These are phyloP conservation scores for Dione juno DNA, from an alignment of 2,888 invertebrate species.

Conservation along the genomic window DNA sequence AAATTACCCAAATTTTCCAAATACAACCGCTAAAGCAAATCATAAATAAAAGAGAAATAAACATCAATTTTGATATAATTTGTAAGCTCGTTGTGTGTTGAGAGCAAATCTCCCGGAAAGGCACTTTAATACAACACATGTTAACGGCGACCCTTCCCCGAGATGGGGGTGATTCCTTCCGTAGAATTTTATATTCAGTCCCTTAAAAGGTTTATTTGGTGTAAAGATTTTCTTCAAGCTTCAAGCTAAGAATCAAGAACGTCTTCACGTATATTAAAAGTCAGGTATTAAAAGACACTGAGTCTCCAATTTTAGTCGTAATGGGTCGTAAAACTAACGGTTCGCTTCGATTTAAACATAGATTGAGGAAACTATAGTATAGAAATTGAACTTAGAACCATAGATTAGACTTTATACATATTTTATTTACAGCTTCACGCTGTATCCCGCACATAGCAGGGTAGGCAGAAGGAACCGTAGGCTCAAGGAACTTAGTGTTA, in stretches of 20 bases:
- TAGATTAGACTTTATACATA: too few species aligned
- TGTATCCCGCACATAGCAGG: too few species aligned
- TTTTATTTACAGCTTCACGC: too few species aligned
- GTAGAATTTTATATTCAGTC: slow-evolving; percentile 46
- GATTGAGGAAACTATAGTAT: too few species aligned
- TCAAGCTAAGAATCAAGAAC: too few species aligned
- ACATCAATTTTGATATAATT: slow-evolving; percentile 23
- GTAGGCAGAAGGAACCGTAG: too few species aligned
- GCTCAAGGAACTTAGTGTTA: too few species aligned
- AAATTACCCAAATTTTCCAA: not conserved
- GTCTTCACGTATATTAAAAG: too few species aligned
- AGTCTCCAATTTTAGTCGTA: too few species aligned
- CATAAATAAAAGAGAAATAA: slow-evolving; percentile 5
- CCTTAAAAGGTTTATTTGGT: slow-evolving; percentile 28
- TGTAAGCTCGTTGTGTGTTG: slow-evolving; percentile 29
- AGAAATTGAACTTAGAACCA: not conserved
- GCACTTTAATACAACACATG: slow-evolving; percentile 36
- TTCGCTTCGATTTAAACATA: too few species aligned
- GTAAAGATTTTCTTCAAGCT: not conserved
- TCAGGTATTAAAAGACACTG: too few species aligned
- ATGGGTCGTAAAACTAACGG: too few species aligned
- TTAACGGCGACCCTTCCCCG: slow-evolving; percentile 27
- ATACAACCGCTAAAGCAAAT: slow-evolving; percentile 5
- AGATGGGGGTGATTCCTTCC: slow-evolving; percentile 23
- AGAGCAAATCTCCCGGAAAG: slow-evolving; percentile 34